phyloP scores from a whole-genome alignment of 2,888 invertebrate genomes.

The Agriotes lineatus region DNA sequence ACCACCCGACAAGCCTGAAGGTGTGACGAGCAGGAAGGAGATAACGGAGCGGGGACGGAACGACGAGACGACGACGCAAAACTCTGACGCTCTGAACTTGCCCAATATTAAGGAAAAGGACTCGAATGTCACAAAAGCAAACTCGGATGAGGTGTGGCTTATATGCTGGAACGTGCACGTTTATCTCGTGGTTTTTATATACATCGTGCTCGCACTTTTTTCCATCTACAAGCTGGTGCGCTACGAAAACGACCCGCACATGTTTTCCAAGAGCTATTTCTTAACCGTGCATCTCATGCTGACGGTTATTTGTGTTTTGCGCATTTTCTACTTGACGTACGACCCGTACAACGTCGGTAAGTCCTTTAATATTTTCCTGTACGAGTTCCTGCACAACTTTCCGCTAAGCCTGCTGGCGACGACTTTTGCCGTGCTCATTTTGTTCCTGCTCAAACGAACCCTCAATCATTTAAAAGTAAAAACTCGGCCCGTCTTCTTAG shows the following conservation, averaged over 20 bases:
- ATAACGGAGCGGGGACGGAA: slow-evolving; percentile 37
- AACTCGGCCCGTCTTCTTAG: slow-evolving; percentile 79
- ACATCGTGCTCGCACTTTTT: slow-evolving; percentile 85
- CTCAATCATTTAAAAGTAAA: slow-evolving; percentile 77
- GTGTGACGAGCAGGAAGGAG: slow-evolving; percentile 62
- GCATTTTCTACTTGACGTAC: slow-evolving; percentile 89
- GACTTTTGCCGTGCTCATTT: slow-evolving; percentile 89
- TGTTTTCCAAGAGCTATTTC: slow-evolving; percentile 90
- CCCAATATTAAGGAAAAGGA: slow-evolving; percentile 69
- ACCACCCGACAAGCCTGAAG: slow-evolving; percentile 58
- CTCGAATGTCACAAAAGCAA: slow-evolving; percentile 61
- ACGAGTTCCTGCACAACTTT: slow-evolving; percentile 85
- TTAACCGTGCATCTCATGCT: slow-evolving; percentile 86
- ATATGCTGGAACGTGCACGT: slow-evolving; percentile 94
- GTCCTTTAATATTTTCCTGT: slow-evolving; percentile 82
- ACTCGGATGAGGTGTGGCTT: slow-evolving; percentile 74
- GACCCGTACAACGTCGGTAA: slow-evolving; percentile 92
- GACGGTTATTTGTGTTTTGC: slow-evolving; percentile 83
- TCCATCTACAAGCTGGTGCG: slow-evolving; percentile 89
- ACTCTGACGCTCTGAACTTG: slow-evolving; percentile 69
- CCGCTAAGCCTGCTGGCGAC: slow-evolving; percentile 90
- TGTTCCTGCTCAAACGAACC: slow-evolving; percentile 87
- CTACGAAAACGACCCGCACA: slow-evolving; percentile 87
- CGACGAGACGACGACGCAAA: slow-evolving; percentile 59
- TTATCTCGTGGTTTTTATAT: slow-evolving; percentile 87